Evolutionary conservation across 2,888 invertebrate species (phyloP).

Genomic region (Eurytoma californica): DNA sequence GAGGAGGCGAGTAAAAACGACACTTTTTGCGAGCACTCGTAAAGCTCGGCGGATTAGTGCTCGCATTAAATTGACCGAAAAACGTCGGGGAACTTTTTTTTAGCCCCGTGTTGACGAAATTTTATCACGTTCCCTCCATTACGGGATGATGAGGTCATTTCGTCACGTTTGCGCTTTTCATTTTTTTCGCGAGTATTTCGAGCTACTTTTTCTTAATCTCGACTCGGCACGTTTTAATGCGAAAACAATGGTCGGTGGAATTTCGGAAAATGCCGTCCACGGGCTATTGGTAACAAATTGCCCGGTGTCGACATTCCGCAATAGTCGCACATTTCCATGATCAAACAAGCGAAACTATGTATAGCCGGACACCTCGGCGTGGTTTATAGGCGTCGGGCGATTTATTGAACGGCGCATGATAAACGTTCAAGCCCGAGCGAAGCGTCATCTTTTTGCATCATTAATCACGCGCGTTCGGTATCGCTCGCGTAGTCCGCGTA

Average conservation of each 20-base stretch:
- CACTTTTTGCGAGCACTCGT: constrained; percentile 5
- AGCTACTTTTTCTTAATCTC: too few species aligned
- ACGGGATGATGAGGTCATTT: not conserved
- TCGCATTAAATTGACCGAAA: constrained; percentile 3
- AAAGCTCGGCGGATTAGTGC: not conserved
- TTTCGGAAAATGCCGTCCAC: not conserved
- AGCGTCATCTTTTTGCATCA: constrained; percentile 37
- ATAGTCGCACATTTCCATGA: not conserved
- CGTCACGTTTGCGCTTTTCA: too few species aligned
- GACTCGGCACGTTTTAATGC: not conserved
- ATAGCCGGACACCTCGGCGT: not conserved
- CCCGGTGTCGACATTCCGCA: not conserved
- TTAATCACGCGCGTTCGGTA: constrained; percentile 22
- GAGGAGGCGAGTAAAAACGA: constrained; percentile 16
- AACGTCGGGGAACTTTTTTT: not conserved
- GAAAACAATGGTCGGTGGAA: not conserved
- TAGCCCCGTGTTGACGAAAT: not conserved
- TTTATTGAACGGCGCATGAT: constrained; percentile 39
- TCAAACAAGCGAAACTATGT: not conserved
- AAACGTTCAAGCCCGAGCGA: not conserved
- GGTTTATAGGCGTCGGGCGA: constrained; percentile 8
- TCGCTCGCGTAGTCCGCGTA: too few species aligned
- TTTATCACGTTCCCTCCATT: not conserved
- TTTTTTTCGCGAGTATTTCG: too few species aligned
- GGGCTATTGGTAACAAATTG: not conserved